Base-by-base conservation (phyloP, 2,888 invertebrate genomes). In the Drosophila leonis region DNA sequence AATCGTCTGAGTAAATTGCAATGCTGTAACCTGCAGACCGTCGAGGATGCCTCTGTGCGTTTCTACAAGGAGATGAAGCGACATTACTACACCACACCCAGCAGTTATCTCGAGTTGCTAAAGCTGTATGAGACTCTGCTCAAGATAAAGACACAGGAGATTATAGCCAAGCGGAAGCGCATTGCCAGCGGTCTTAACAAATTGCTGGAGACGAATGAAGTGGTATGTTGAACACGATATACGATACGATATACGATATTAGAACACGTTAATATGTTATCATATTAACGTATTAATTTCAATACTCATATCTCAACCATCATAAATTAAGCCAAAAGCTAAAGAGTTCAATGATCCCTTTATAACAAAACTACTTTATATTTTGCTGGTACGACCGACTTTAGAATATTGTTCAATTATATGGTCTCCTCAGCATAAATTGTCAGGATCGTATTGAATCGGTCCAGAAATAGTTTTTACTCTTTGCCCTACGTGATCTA, bases 21-120 rank as follows among this genome's bases (percentile, higher is more conserved):
- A 7, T 9, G 46, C 1, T 74, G 1, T 13, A 0, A 13, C 15
- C 0, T 7, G 0, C 13, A 97, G 95, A 97, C 96, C 79, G 97
- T 98, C 0, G 97, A 97, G 90, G 92, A 94, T 29, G 97, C 96
- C 95, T 96, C 98, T 0, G 94, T 95, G 18, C 93, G 95, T 46
- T 96, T 96, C 89, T 98, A 95, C 92, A 94, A 95, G 46, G 98
- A 98, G 94, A 95, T 97, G 95, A 95, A 97, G 75, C 94, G 98
- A 0, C 95, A 96, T 88, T 98, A 97, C 93, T 98, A 98, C 92
- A 97, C 97, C 4, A 98, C 98, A 0, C 98, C 98, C 0, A 98
- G 97, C 92, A 97, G 97, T 90, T 98, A 98, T 91, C 93, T 98
- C 75, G 97, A 98, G 90, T 93, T 98, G 39, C 94, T 98, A 35